Conservation (phyloP, 2,113 vertebrate species). For the Triplophysa rosa region DNA sequence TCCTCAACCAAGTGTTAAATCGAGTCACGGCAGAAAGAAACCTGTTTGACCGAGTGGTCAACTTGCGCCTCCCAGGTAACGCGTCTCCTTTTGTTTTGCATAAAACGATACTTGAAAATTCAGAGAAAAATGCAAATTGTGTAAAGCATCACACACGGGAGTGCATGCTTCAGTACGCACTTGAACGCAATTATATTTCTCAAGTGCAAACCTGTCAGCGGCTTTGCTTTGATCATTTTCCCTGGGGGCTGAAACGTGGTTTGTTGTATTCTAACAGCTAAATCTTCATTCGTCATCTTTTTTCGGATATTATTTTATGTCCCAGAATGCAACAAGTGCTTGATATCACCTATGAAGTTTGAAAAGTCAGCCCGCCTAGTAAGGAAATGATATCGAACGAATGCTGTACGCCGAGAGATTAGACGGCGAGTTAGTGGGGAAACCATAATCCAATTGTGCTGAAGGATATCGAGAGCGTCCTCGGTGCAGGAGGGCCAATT, state of each 20-base stretch:
- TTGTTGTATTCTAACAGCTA: not conserved
- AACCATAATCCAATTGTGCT: slow-evolving; percentile 33
- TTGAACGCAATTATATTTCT: slow-evolving; percentile 13
- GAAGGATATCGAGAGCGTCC: slow-evolving; percentile 26
- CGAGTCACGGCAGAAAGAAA: slow-evolving; percentile 88
- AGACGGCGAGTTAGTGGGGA: slow-evolving; percentile 1
- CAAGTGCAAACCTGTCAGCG: not conserved
- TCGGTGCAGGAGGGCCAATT: slow-evolving; percentile 8
- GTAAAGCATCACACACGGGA: not conserved
- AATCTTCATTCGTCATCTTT: not conserved
- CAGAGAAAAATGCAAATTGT: not conserved
- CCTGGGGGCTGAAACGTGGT: not conserved
- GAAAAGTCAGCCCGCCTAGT: not conserved
- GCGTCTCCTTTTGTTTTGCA: not conserved
- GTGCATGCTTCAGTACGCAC: not conserved
- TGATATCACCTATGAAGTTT: slow-evolving; percentile 12
- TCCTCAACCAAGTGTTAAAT: slow-evolving; percentile 88
- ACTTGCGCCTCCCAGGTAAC: slow-evolving; percentile 82
- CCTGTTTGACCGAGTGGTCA: slow-evolving; percentile 88
- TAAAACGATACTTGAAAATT: not conserved
- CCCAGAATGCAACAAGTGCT: not conserved
- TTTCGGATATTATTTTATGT: not conserved
- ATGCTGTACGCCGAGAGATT: not conserved
- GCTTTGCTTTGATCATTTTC: not conserved
- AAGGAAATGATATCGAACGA: not conserved